Evolutionary conservation across 2,113 vertebrate species (phyloP).

Genomic region (Laterallus jamaicensis): DNA sequence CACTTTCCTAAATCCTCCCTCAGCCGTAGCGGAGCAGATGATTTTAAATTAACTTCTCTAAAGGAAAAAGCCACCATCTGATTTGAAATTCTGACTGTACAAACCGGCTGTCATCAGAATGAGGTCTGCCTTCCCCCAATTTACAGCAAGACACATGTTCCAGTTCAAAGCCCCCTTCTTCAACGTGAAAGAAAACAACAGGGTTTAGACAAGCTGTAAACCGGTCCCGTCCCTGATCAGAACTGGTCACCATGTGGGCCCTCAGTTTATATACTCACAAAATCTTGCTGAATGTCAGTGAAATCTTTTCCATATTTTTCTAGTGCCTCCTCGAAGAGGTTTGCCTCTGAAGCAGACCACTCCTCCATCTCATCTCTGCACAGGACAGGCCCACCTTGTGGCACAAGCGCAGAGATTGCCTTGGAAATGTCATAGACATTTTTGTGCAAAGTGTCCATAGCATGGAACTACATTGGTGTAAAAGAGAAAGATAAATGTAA

Average conservation of each 20-base stretch:
- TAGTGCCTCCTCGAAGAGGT: slow-evolving; percentile 95
- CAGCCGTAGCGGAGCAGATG: neutral
- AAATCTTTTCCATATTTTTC: slow-evolving; percentile 99
- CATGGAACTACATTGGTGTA: slow-evolving; percentile 84
- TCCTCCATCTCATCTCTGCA: slow-evolving; percentile 99
- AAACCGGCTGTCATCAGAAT: neutral
- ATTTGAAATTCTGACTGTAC: neutral
- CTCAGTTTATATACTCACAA: slow-evolving; percentile 81
- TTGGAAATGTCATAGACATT: slow-evolving; percentile 93
- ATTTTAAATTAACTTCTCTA: neutral
- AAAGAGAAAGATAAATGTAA: neutral
- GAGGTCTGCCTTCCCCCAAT: neutral
- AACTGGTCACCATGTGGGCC: neutral
- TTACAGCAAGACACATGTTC: neutral
- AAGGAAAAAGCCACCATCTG: slow-evolving; percentile 3
- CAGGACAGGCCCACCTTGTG: slow-evolving; percentile 96
- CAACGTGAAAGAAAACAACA: neutral
- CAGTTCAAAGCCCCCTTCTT: neutral
- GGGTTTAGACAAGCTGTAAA: neutral
- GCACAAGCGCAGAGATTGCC: slow-evolving; percentile 94
- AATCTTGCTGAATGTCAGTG: slow-evolving; percentile 98
- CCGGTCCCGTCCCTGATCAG: neutral
- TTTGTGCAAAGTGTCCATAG: slow-evolving; percentile 97
- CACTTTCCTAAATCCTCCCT: neutral
- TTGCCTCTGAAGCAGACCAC: slow-evolving; percentile 97